These are phyloP conservation scores for Epistrophella euchroma DNA, from an alignment of 2,888 invertebrate species.

Conservation along the genomic window DNA sequence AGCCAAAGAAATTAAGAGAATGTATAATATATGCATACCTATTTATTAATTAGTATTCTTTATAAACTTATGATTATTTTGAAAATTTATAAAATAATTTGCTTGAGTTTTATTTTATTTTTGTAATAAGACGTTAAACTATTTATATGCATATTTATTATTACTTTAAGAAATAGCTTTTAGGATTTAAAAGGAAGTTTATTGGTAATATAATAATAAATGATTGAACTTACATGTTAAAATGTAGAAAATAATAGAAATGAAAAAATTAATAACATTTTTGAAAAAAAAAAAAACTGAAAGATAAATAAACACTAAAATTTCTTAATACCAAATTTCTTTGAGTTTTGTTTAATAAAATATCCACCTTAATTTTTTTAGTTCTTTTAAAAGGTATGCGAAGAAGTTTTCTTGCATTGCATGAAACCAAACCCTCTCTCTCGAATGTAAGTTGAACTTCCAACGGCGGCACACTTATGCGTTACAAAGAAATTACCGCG, in stretches of 20 bases:
- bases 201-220: conserved; percentile 19
- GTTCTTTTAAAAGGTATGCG: no score
- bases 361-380: no score
- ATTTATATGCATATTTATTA: conserved; percentile 58
- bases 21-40: conserved; percentile 4
- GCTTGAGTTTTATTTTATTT: background rate
- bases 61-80: background rate
- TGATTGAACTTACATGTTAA: conserved; percentile 65
- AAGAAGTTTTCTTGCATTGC: no score
- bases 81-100: conserved; percentile 21
- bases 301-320: conserved; percentile 36
- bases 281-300: conserved; percentile 30
- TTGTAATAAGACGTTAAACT: conserved; percentile 41
- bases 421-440: no score
- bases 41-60: conserved; percentile 11
- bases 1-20: conserved; percentile 58
- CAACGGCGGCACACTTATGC: no score
- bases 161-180: conserved; percentile 58
- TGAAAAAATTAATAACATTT: conserved; percentile 46
- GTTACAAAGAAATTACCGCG: no score
- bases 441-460: no score
- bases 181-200: conserved; percentile 54
- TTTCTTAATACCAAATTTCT: conserved; percentile 35
- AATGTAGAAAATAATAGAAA: conserved; percentile 61
- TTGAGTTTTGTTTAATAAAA: background rate